Conservation (phyloP, 2,888 invertebrate genomes). For the Andrena minutula region DNA sequence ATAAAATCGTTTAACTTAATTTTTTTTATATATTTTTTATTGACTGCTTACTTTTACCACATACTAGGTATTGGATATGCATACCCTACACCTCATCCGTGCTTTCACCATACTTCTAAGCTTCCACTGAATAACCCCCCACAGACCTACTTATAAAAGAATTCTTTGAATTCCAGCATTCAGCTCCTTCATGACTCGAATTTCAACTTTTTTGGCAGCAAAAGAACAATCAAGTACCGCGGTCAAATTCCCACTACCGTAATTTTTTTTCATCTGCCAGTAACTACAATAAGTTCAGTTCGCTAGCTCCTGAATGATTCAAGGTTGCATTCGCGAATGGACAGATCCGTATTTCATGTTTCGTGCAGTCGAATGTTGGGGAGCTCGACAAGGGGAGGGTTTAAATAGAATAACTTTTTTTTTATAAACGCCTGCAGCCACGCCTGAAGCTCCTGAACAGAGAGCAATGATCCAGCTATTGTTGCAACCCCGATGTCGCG, state of each 20-base stretch:
- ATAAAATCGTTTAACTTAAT: too few species aligned
- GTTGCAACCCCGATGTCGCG: slow-evolving; percentile 69
- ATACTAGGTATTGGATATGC: too few species aligned
- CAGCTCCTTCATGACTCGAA: too few species aligned
- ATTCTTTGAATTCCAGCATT: too few species aligned
- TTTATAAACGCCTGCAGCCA: slow-evolving; percentile 40
- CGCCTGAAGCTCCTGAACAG: slow-evolving; percentile 32
- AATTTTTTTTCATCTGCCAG: slow-evolving; percentile 1
- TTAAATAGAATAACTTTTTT: slow-evolving; percentile 34
- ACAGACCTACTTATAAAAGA: too few species aligned
- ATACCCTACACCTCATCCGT: too few species aligned
- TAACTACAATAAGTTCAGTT: background rate
- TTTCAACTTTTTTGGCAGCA: background rate
- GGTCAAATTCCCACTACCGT: background rate
- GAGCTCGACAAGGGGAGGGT: slow-evolving; percentile 4
- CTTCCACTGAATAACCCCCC: too few species aligned
- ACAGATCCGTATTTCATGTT: slow-evolving; percentile 60
- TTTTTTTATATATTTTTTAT: too few species aligned
- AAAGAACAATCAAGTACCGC: background rate
- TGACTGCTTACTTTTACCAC: too few species aligned
- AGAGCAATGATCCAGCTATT: slow-evolving; percentile 63
- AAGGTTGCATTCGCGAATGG: slow-evolving; percentile 61
- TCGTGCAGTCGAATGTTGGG: slow-evolving; percentile 8
- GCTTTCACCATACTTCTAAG: too few species aligned
- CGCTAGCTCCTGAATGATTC: slow-evolving; percentile 55